Percentiles rank a stretch among this genome's conserved stretches.
These are phyloP conservation scores for Lithophane ornitopus DNA, from an alignment of 2,888 invertebrate genomes.

Conservation along the genomic window DNA sequence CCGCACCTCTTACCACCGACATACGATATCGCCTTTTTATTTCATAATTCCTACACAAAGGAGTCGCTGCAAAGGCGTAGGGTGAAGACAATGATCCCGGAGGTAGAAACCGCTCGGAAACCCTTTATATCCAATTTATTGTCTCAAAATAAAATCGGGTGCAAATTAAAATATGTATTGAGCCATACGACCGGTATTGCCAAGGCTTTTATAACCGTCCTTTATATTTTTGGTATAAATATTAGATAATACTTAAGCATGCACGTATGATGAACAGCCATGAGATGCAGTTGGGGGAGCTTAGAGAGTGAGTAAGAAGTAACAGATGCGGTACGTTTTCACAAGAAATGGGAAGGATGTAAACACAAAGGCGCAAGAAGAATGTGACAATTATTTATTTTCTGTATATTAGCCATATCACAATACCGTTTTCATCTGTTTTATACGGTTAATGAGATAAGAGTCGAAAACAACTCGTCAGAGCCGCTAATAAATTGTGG, in stretches of 20 bases:
- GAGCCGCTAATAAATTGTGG: slow-evolving; percentile 84
- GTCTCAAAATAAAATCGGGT: slow-evolving; percentile 90
- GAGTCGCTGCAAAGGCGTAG: slow-evolving; percentile 86
- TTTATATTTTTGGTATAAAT: slow-evolving; percentile 68
- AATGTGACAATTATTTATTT: slow-evolving; percentile 57
- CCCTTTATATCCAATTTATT: slow-evolving; percentile 89
- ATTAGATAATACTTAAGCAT: slow-evolving; percentile 63
- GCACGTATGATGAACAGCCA: slow-evolving; percentile 43
- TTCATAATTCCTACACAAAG: slow-evolving; percentile 89
- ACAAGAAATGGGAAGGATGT: slow-evolving; percentile 48
- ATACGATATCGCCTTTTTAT: slow-evolving; percentile 90
- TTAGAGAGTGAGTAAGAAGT: slow-evolving; percentile 31
- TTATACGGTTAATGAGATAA: slow-evolving; percentile 76
- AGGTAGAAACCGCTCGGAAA: slow-evolving; percentile 88
- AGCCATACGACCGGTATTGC: slow-evolving; percentile 74
- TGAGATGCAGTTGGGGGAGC: slow-evolving; percentile 20
- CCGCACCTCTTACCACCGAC: slow-evolving; percentile 82
- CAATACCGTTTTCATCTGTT: slow-evolving; percentile 66
- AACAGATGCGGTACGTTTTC: slow-evolving; percentile 53
- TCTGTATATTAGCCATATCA: slow-evolving; percentile 62
- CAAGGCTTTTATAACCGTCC: slow-evolving; percentile 72
- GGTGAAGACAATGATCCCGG: slow-evolving; percentile 90
- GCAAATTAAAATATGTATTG: slow-evolving; percentile 89
- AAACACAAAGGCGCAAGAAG: slow-evolving; percentile 52
- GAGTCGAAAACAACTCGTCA: slow-evolving; percentile 82